Conservation (phyloP, 2,888 invertebrate genomes). For the Osedax fenrisi region DNA sequence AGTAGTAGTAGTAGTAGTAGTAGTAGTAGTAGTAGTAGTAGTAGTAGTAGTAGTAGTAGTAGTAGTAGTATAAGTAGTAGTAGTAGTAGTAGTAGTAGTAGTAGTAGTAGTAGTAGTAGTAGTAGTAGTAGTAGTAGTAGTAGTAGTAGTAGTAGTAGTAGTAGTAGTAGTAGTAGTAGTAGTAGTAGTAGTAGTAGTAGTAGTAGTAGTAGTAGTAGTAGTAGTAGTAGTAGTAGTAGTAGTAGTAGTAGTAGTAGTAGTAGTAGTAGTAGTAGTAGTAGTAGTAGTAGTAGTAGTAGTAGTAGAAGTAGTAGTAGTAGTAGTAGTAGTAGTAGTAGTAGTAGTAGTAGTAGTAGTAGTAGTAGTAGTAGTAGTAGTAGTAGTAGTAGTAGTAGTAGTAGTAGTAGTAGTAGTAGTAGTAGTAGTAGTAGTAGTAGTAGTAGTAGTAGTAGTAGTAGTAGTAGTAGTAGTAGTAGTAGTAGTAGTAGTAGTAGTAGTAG, state of each 20-base stretch:
- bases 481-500: background rate
- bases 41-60: background rate
- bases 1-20: background rate
- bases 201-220: background rate
- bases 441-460: background rate
- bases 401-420: too few relatives aligned
- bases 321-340: too few relatives aligned
- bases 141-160: background rate
- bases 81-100: background rate
- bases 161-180: background rate
- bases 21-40: background rate
- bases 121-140: background rate
- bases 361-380: too few relatives aligned
- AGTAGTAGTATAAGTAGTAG: too few relatives aligned
- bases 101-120: background rate
- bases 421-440: background rate
- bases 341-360: too few relatives aligned
- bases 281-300: too few relatives aligned
- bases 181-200: background rate
- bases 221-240: background rate
- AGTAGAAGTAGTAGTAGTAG: too few relatives aligned
- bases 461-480: background rate
- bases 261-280: too few relatives aligned
- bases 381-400: too few relatives aligned
- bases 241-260: too few relatives aligned